phyloP scores from a whole-genome alignment of 2,888 invertebrate species.

The Yponomeuta cagnagella region DNA sequence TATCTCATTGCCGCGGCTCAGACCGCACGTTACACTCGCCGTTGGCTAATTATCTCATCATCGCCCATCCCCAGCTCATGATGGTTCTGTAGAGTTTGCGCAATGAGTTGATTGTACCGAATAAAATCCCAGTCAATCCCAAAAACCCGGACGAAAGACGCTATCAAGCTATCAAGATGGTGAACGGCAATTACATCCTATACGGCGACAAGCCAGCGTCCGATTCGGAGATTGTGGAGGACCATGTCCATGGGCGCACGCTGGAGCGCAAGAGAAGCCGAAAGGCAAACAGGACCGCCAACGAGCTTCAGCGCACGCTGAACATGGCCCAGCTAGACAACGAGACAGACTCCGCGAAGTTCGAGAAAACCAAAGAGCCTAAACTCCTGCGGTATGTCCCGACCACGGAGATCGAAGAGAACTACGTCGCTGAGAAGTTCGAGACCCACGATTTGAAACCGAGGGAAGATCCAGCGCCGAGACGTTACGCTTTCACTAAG shows the following conservation, averaged over 20 bases:
- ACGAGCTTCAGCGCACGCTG: conserved; percentile 53
- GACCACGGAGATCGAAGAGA: conserved; percentile 58
- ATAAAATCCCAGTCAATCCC: background rate
- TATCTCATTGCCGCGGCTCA: conserved; percentile 28
- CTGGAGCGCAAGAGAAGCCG: conserved; percentile 53
- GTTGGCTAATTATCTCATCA: conserved; percentile 24
- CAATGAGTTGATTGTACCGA: background rate
- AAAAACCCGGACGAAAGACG: background rate
- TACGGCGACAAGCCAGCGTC: conserved; percentile 64
- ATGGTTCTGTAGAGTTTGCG: background rate
- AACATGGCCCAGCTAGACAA: conserved; percentile 58
- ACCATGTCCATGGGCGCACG: conserved; percentile 57
- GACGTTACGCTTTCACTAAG: conserved; percentile 56
- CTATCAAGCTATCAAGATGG: conserved; percentile 46
- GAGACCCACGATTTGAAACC: conserved; percentile 63
- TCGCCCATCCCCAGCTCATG: background rate
- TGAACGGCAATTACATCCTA: conserved; percentile 67
- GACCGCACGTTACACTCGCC: conserved; percentile 26
- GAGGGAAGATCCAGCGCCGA: conserved; percentile 43
- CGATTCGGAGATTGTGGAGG: conserved; percentile 62
- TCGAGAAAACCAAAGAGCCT: conserved; percentile 62
- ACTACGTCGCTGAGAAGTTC: conserved; percentile 58
- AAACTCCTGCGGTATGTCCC: conserved; percentile 60
- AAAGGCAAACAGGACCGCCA: conserved; percentile 50
- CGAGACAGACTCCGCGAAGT: conserved; percentile 64